Base-by-base conservation (phyloP, 2,888 invertebrate genomes). In the Mechanitis messenoides region DNA sequence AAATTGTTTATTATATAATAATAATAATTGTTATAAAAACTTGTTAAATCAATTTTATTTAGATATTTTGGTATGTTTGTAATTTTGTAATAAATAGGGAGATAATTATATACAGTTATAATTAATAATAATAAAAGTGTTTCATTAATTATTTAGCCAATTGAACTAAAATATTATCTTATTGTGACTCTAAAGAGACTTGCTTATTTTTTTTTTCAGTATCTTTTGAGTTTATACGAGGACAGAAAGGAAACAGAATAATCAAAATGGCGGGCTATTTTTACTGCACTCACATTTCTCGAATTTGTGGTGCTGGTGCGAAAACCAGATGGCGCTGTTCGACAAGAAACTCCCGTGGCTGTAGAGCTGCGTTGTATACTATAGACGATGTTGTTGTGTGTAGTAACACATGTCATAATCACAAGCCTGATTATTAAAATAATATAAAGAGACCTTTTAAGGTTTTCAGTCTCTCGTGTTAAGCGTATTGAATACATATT, bases 261-360 rank as follows among this genome's bases (percentile, higher is more conserved):
- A 53, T 71, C 6, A 69, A 62, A 58, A 60, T 68, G 42, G 64
- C 56, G 2, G 63, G 61, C 20, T 68, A 63, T 45, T 57, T 42
- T 20, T 71, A 68, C 46, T 59, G 64, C 3, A 20, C 60, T 11
- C 67, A 69, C 33, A 50, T 54, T 7, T 33, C 57, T 4, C 46
- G 61, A 35, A 20, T 50, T n/a, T 11, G 35, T 35, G 12, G 45
- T 20, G 61, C 45, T 6, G 55, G 35, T 9, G 56, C 20, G 20
- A 68, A 63, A 60, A 66, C 55, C 4, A 66, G 69, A 59, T 69
- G 69, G 69, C 61, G 62, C n/a, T 71, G 73, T 47, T 69, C 71
- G 1, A 76, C 74, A 0, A 72, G 75, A 38, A 68, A 70, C 64
- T 63, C 68, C 35, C 74, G 68, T 38, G 72, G 73, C 1, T 80